Evolutionary conservation across 1,140 invertebrate genomes (phyloP).

Genomic region (Cataglyphis hispanica): DNA sequence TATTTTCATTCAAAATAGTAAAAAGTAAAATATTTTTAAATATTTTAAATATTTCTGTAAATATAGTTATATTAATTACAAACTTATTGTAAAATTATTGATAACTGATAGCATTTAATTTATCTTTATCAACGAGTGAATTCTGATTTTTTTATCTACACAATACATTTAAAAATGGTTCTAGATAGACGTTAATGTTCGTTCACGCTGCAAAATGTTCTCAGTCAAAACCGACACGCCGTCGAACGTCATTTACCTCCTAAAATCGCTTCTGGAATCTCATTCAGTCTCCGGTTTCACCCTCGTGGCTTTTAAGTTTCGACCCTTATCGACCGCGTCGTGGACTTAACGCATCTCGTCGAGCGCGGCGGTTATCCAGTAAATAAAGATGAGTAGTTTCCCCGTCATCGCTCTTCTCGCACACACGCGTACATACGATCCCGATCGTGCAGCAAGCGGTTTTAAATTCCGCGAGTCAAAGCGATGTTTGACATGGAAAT

Average conservation of each 20-base stretch:
- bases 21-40: neutral
- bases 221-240: neutral
- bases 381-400: conserved; percentile 78
- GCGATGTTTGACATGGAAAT: conserved; percentile 87
- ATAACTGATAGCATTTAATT: neutral
- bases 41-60: too few species aligned
- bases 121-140: neutral
- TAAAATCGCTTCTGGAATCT: conserved; percentile 52
- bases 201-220: conserved; percentile 11
- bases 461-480: conserved; percentile 86
- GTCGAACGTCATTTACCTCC: conserved; percentile 38
- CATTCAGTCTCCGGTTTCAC: conserved; percentile 61
- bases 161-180: neutral
- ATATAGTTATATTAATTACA: too few species aligned
- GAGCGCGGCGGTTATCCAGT: conserved; percentile 63
- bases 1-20: neutral
- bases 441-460: conserved; percentile 70
- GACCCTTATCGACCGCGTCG: conserved; percentile 71
- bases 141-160: too few species aligned
- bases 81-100: conserved; percentile 8
- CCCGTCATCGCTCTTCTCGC: conserved; percentile 60
- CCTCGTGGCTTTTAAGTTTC: conserved; percentile 67
- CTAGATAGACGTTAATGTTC: conserved; percentile 5
- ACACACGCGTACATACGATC: conserved; percentile 42
- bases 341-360: conserved; percentile 61